Percentiles rank a stretch among this genome's conserved stretches.
Conservation (phyloP, 23 tunicate genomes). For the Styela clava region DNA sequence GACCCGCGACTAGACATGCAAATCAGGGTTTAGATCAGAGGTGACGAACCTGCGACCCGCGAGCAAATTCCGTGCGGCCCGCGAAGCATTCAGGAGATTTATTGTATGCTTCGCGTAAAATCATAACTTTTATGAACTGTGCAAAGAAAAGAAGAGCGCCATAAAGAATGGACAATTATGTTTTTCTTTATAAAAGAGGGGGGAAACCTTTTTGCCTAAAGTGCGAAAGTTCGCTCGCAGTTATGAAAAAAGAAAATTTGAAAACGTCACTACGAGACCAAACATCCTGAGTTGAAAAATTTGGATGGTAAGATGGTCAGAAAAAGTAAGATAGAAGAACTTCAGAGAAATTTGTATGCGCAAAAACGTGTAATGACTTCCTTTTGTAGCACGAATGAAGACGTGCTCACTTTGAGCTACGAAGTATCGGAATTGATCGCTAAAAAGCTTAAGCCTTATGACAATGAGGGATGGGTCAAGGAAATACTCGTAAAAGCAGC, state of each 20-base stretch:
- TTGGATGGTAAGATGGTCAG: slow-evolving; percentile 20
- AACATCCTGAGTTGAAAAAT: slow-evolving; percentile 21
- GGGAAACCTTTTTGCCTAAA: background rate
- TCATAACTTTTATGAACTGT: too few species aligned
- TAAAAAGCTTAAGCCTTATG: slow-evolving; percentile 6
- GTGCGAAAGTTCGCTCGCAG: slow-evolving; percentile 2
- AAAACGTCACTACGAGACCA: slow-evolving; percentile 34
- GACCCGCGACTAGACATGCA: too few species aligned
- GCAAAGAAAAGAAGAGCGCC: background rate
- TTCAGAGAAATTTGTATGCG: slow-evolving; percentile 3
- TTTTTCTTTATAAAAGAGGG: slow-evolving; percentile 3
- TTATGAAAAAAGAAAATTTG: slow-evolving; percentile 22
- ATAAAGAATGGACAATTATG: slow-evolving; percentile 4
- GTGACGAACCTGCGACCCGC: too few species aligned
- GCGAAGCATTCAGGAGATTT: too few species aligned
- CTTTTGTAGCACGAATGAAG: slow-evolving; percentile 25
- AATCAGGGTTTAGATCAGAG: too few species aligned
- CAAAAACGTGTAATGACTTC: slow-evolving; percentile 24
- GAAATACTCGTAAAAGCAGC: slow-evolving; percentile 32
- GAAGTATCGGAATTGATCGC: slow-evolving; percentile 28
- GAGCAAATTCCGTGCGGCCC: too few species aligned
- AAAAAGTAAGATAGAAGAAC: slow-evolving; percentile 2
- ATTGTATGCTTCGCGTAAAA: too few species aligned
- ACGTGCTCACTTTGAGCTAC: slow-evolving; percentile 20
- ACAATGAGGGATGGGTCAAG: background rate